Evolutionary conservation across 2,113 vertebrate genomes (phyloP).

Genomic region (Melospiza melodia): DNA sequence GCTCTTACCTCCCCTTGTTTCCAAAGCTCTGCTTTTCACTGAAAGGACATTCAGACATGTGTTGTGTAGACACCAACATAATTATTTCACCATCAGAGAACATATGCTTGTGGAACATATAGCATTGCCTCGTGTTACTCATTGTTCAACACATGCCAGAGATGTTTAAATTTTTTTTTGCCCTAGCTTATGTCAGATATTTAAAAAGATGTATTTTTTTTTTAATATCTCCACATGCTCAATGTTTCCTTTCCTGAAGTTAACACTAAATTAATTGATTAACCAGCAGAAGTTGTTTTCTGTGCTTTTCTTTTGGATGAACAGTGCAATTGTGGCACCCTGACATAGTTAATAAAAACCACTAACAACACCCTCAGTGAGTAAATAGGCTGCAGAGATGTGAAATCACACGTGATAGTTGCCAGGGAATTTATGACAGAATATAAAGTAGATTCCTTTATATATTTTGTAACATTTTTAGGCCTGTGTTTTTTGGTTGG

Average conservation of each 20-base stretch:
- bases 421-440: background rate
- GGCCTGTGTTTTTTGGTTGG: background rate
- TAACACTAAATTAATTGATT: background rate
- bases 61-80: background rate
- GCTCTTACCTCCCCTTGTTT: background rate
- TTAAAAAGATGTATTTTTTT: background rate
- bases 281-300: background rate
- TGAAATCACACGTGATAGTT: background rate
- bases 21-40: background rate
- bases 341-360: background rate
- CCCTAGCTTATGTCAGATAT: background rate
- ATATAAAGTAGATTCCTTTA: background rate
- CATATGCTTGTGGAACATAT: background rate
- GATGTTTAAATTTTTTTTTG: background rate
- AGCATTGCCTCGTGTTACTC: background rate
- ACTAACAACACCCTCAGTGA: background rate
- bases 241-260: background rate
- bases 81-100: background rate
- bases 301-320: background rate
- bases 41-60: background rate
- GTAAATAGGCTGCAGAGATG: background rate
- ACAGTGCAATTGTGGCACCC: background rate
- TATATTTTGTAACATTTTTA: background rate
- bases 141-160: background rate
- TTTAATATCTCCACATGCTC: background rate